Conservation (phyloP, 1,140 invertebrate species). For the Bradysia coprophila region DNA sequence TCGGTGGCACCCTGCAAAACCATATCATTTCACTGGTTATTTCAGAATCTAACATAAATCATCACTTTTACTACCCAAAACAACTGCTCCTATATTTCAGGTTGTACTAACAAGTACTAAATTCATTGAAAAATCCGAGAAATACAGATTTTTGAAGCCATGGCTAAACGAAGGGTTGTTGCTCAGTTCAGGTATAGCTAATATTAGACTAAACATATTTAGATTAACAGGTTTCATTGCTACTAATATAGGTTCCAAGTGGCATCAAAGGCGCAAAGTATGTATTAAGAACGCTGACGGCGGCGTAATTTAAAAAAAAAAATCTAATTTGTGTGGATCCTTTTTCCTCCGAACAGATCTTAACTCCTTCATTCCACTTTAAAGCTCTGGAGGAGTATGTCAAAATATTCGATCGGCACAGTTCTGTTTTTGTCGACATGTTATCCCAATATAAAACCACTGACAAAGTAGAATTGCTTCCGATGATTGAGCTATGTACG, state of each 20-base stretch:
- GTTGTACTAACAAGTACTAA: background rate
- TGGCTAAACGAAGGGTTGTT: background rate
- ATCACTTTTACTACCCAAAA: no score
- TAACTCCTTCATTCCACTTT: slow-evolving; percentile 79
- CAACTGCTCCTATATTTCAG: no score
- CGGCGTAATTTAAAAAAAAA: no score
- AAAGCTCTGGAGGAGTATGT: slow-evolving; percentile 63
- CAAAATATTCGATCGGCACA: slow-evolving; percentile 47
- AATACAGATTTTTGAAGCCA: background rate
- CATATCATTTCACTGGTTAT: no score
- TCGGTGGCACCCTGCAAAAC: no score
- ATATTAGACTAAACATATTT: slow-evolving; percentile 24
- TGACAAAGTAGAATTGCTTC: slow-evolving; percentile 34
- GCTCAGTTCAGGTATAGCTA: background rate
- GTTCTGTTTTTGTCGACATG: slow-evolving; percentile 34
- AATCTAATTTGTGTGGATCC: no score
- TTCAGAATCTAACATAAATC: no score
- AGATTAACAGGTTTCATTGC: no score
- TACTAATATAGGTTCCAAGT: no score
- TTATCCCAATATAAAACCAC: slow-evolving; percentile 29
- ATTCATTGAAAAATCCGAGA: background rate
- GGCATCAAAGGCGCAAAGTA: no score
- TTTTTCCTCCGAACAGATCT: no score
- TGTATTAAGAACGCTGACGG: no score
- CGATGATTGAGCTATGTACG: slow-evolving; percentile 23